Conservation (phyloP, 2,113 vertebrate species). For the Tursiops truncatus region DNA sequence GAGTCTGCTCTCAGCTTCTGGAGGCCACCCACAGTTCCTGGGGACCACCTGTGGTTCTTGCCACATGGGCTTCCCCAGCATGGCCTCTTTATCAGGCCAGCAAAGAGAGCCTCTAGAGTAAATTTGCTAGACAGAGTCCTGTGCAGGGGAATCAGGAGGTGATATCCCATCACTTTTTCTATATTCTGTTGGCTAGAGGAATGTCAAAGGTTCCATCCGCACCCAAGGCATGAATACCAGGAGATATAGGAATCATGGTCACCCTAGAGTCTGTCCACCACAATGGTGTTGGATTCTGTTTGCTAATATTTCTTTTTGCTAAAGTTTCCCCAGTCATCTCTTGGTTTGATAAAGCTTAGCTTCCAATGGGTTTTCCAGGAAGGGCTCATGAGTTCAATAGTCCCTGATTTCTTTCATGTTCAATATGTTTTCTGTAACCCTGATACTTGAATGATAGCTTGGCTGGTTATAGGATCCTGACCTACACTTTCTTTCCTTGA, state of each 20-base stretch:
- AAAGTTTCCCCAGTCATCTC: not conserved
- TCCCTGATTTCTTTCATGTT: not conserved
- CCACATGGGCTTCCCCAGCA: not conserved
- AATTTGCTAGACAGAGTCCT: not conserved
- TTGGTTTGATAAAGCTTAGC: not conserved
- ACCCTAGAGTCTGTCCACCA: not conserved
- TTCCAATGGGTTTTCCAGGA: not conserved
- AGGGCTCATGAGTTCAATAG: fast-evolving
- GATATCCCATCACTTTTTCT: no score
- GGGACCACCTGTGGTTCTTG: not conserved
- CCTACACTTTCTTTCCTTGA: not conserved
- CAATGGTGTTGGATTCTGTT: not conserved
- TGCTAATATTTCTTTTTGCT: not conserved
- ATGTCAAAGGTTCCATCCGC: not conserved
- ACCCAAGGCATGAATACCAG: not conserved
- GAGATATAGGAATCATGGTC: not conserved
- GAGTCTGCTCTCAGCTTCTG: not conserved
- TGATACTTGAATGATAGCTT: no score
- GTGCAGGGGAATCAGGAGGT: not conserved
- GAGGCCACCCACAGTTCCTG: not conserved
- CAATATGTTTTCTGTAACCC: not conserved
- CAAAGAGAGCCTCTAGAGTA: not conserved
- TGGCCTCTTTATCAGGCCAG: not conserved
- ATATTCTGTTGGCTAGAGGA: not conserved
- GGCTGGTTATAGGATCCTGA: not conserved